Evolutionary conservation across 2,797 vertebrate species (phyloP).

Genomic region (Hippoglossus hippoglossus): DNA sequence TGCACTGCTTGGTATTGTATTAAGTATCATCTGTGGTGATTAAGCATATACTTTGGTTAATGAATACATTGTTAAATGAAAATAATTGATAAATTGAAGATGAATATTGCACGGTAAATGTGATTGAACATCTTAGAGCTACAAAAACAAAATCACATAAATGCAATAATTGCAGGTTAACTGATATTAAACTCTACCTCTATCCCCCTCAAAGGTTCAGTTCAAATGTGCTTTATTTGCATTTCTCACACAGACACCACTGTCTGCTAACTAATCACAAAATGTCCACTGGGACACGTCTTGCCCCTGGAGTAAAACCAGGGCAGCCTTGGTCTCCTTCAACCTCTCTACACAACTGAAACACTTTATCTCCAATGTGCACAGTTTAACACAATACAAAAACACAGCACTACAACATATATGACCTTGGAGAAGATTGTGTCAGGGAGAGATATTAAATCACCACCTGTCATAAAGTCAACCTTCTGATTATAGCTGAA

Average conservation of each 20-base stretch:
- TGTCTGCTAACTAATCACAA: slow-evolving; percentile 34
- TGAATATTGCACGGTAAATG: not conserved
- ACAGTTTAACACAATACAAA: not conserved
- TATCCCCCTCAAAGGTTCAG: not conserved
- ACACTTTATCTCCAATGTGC: not conserved
- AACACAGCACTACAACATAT: not conserved
- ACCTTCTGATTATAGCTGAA: too few relatives aligned
- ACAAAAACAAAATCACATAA: slow-evolving; percentile 8
- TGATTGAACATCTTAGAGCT: not conserved
- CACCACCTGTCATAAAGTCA: too few relatives aligned
- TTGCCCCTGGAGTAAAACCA: slow-evolving; percentile 1
- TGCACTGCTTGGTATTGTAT: slow-evolving; percentile 6
- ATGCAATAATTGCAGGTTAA: slow-evolving; percentile 17
- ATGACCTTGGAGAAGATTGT: not conserved
- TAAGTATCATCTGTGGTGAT: not conserved
- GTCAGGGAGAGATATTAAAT: slow-evolving; percentile 1
- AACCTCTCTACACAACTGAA: not conserved
- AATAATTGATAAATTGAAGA: not conserved
- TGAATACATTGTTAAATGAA: slow-evolving; percentile 4
- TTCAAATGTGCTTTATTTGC: slow-evolving; percentile 25
- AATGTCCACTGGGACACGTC: not conserved
- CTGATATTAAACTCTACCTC: slow-evolving; percentile 9
- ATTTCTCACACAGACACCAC: slow-evolving; percentile 9
- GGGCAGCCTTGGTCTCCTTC: not conserved
- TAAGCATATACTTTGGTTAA: not conserved